Evolutionary conservation across 2,113 vertebrate species (phyloP), one percentile per base, ranked within the genome.

Genomic region (Colistium nudipinnis): DNA sequence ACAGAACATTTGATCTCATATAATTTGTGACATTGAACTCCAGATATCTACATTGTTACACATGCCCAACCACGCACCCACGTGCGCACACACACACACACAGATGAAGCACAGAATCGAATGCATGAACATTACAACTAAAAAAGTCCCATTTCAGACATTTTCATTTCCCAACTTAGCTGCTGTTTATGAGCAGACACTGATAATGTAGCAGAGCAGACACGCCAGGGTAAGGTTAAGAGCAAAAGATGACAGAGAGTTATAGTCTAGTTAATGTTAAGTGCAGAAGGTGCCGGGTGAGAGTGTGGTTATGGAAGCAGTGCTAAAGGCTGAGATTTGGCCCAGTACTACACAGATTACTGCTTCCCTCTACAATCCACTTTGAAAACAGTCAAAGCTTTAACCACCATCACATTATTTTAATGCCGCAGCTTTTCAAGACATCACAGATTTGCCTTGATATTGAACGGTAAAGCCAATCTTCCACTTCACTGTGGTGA

Each of bases 311-410:
- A 59, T 52, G 43, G 76, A 73, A 82, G 73, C 70, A 36, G 33
- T 20, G 53, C 75, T 80, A 87, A 85, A 82, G 87, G 82, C 82
- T 74, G 52, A 64, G 73, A 74, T 85, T 78, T 83, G 53, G 63
- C 33, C 52, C 39, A 7, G 38, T 35, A 45, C 78, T 56, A 67
- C 48, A 74, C 41, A 60, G 53, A 87, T 77, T 77, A 76, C 64
- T 53, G 43, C 39, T 62, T 47, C 61, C 43, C 48, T 44, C 67
- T n/a, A 24, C 55, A 72, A 35, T 77, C 56, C 39, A 41, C 39
- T 72, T 22, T 76, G 52, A 75, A 68, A 62, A 27, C 31, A 63
- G 68, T 78, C 62, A 80, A 72, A 73, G 19, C 25, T 59, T 63
- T 24, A 49, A 43, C 57, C 60, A 27, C 59, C 14, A 52, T 73